Percentiles rank a stretch among this genome's conserved stretches.
phyloP scores from a whole-genome alignment of 2,888 invertebrate genomes.

The Thecocarcelia acutangulata region DNA sequence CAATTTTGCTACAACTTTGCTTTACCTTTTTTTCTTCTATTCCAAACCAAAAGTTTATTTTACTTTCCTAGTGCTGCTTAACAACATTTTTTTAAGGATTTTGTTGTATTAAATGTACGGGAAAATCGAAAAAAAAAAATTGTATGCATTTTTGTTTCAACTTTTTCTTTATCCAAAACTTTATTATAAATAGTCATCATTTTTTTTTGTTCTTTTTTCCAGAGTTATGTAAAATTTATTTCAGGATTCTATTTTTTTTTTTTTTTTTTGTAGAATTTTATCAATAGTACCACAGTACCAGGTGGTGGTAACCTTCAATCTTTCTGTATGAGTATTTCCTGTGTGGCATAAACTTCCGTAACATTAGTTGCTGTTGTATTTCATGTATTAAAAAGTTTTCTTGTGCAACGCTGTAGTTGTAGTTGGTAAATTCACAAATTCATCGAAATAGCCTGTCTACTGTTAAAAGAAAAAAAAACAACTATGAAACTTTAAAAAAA shows the following conservation, averaged over 20 bases:
- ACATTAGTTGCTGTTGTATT: constrained; percentile 21
- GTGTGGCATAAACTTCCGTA: constrained; percentile 56
- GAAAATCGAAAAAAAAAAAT: background rate
- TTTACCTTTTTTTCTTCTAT: constrained; percentile 10
- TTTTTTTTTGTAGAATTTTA: constrained; percentile 3
- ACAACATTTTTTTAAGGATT: background rate
- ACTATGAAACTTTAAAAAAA: too few relatives aligned
- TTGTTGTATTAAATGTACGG: constrained; percentile 30
- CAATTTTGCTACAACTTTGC: constrained; percentile 23
- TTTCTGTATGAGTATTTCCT: constrained; percentile 49
- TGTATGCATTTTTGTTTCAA: constrained; percentile 43
- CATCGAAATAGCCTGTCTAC: background rate
- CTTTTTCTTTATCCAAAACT: constrained; percentile 53
- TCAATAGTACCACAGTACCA: constrained; percentile 27
- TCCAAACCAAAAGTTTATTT: background rate
- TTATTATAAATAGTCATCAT: constrained; percentile 38
- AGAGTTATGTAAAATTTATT: constrained; percentile 50
- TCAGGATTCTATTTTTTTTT: constrained; percentile 19
- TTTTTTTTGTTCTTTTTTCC: constrained; percentile 25
- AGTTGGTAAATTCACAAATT: background rate
- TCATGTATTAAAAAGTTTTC: constrained; percentile 5
- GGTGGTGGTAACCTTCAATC: constrained; percentile 54
- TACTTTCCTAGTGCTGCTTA: background rate
- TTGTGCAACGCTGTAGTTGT: constrained; percentile 1
- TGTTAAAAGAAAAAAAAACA: too few relatives aligned